These are phyloP conservation scores for Spheniscus humboldti DNA, from an alignment of 2,797 vertebrate species.

Conservation along the genomic window DNA sequence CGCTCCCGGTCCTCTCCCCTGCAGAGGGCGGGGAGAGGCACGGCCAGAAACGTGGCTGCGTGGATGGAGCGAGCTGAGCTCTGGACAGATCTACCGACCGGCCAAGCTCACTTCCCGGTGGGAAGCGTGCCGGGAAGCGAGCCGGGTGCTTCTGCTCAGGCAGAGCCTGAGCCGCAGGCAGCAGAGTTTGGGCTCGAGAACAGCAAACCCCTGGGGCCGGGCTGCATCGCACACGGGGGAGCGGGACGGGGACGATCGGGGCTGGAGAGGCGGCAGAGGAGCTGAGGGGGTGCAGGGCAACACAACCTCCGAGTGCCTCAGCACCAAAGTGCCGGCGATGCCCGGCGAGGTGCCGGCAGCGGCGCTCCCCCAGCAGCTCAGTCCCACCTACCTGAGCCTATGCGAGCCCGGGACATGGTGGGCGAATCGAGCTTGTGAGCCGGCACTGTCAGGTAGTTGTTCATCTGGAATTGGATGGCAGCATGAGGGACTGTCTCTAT, in stretches of 20 bases:
- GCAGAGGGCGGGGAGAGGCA: neutral
- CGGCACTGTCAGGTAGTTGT: constrained; percentile 91
- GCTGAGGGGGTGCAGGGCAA: neutral
- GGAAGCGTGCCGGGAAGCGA: neutral
- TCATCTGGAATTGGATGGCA: constrained; percentile 75
- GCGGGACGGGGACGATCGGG: accelerated
- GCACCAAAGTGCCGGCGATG: accelerated
- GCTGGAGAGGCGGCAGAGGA: neutral
- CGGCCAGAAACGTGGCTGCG: accelerated
- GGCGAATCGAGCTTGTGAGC: constrained; percentile 86
- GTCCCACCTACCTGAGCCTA: constrained; percentile 84
- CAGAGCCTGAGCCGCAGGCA: neutral
- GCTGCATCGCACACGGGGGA: accelerated
- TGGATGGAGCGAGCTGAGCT: neutral
- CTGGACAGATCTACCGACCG: accelerated
- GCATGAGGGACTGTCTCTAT: neutral
- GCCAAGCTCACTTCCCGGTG: neutral
- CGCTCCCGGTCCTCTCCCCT: accelerated
- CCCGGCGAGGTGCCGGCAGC: neutral
- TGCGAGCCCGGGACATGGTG: constrained; percentile 85
- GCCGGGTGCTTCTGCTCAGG: neutral
- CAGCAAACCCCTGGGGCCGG: neutral
- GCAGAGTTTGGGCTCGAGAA: neutral
- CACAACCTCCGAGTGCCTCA: accelerated
- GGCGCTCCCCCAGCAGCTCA: accelerated